Percentiles rank a stretch among this genome's conserved stretches.
Conservation (phyloP, 2,113 vertebrate species). For the Leiothrix lutea region DNA sequence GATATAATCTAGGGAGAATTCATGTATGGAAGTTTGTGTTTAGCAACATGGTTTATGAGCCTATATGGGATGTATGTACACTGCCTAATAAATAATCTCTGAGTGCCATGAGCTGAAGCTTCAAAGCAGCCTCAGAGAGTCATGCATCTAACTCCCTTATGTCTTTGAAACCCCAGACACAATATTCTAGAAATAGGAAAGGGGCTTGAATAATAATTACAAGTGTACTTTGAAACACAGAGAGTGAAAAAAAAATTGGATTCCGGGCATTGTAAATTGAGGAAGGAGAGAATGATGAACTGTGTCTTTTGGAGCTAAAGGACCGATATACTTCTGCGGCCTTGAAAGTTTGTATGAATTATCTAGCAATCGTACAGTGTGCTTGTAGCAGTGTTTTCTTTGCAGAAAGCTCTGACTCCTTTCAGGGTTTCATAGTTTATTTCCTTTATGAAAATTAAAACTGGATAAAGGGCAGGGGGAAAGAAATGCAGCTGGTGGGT, state of each 20-base stretch:
- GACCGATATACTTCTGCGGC: neutral
- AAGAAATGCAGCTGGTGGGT: neutral
- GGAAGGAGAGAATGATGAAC: neutral
- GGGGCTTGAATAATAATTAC: slow-evolving; percentile 11
- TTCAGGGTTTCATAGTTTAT: neutral
- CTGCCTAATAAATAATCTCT: slow-evolving; percentile 6
- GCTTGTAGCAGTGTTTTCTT: slow-evolving; percentile 12
- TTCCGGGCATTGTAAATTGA: slow-evolving; percentile 13
- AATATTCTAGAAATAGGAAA: slow-evolving; percentile 3
- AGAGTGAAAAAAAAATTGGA: neutral
- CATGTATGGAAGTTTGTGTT: neutral
- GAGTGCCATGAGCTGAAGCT: neutral
- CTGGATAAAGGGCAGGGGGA: neutral
- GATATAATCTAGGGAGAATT: neutral
- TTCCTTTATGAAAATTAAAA: neutral
- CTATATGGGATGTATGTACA: neutral
- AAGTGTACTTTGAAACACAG: neutral
- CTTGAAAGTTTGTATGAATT: slow-evolving; percentile 25
- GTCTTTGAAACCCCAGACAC: slow-evolving; percentile 2
- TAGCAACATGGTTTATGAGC: neutral
- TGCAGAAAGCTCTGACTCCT: neutral
- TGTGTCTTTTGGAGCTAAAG: slow-evolving; percentile 12
- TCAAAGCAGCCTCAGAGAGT: slow-evolving; percentile 32
- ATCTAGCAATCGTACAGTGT: neutral
- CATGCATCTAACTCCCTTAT: slow-evolving; percentile 7